Conservation (phyloP, 2,888 invertebrate genomes). For the Ochropleura plecta region DNA sequence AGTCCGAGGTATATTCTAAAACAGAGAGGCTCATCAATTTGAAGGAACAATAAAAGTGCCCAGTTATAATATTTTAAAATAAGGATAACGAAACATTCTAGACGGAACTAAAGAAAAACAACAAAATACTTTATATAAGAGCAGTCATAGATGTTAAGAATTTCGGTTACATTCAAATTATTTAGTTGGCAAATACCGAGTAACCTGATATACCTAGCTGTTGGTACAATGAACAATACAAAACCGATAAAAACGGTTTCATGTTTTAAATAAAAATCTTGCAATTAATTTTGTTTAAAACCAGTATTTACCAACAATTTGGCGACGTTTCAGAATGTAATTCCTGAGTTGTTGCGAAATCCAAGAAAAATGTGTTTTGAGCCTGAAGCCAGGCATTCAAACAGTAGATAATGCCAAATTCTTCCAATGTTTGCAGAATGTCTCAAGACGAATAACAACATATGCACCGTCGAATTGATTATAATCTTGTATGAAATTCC, state of each 20-base stretch:
- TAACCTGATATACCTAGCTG: constrained; percentile 34
- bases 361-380: constrained; percentile 41
- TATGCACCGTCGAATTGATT: constrained; percentile 70
- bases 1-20: constrained; percentile 59
- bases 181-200: constrained; percentile 33
- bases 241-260: constrained; percentile 8
- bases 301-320: constrained; percentile 49
- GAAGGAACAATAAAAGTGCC: not conserved
- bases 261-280: constrained; percentile 9
- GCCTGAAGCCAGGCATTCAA: constrained; percentile 49
- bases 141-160: constrained; percentile 1
- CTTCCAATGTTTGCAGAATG: constrained; percentile 64
- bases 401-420: constrained; percentile 45
- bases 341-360: constrained; percentile 38
- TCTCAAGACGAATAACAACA: constrained; percentile 64
- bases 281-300: constrained; percentile 29
- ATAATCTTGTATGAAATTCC: constrained; percentile 81
- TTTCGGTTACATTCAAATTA: not conserved
- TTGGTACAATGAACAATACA: constrained; percentile 23
- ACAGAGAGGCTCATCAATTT: constrained; percentile 8
- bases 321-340: constrained; percentile 61
- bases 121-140: not conserved
- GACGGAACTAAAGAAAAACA: not conserved
- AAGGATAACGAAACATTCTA: not conserved
- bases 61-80: not conserved